Base-by-base conservation (phyloP, 2,888 invertebrate genomes). In the Atethmia centrago region DNA sequence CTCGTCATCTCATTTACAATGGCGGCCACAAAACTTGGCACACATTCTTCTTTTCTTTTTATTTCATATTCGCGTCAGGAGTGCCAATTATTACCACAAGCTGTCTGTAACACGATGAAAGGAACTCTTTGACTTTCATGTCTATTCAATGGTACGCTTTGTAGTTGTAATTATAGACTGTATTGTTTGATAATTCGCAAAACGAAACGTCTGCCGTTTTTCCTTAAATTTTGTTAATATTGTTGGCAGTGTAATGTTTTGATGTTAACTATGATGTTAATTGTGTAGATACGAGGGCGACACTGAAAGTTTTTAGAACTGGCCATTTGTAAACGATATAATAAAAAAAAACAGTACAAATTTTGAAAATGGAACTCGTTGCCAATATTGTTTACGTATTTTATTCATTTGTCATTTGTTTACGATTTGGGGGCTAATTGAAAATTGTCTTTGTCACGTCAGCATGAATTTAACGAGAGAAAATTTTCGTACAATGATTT, bases 81-180 rank as follows among this genome's bases (percentile, higher is more conserved):
- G 82, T 76, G 71, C 76, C 80, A 80, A 82, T 82, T 83, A 83
- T 83, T 77, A 63, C 65, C 76, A 69, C 76, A 80, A 77, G 51
- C 80, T 66, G 68, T 56, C 45, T 25, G 56, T 63, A 59, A n/a
- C 19, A 42, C 51, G 82, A 79, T 82, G 68, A 82, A 82, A 82
- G 63, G 45, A 83, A 67, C 64, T 83, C 75, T 75, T 72, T 73
- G 67, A 72, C 67, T 75, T 80, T 68, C 62, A 79, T 68, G 62
- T 76, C 61, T 66, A 79, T 66, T 80, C 61, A 61, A 66, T 61
- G 58, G 59, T 36, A 10, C 45, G 70, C 82, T 82, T 80, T 79
- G 80, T 82, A 82, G 82, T 80, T 42, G 71, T 79, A 83, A 83
- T 81, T 71, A 79, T 79, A 83, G 63, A 65, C 58, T 56, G 45